Conservation (phyloP, 1,140 invertebrate species). For the Zaprionus vittiger region DNA sequence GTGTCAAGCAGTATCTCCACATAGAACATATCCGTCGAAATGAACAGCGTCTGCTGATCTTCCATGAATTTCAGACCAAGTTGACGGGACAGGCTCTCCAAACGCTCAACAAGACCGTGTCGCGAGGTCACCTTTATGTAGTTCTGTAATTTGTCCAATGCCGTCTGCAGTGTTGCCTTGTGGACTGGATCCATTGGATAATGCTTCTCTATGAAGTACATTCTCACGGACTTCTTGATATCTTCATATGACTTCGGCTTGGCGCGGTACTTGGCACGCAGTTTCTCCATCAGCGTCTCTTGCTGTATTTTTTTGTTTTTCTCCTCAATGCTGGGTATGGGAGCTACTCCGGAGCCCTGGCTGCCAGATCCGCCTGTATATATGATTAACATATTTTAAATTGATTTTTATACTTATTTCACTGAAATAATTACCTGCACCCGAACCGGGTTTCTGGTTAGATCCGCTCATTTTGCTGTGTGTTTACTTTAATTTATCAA, state of each 20-base stretch:
- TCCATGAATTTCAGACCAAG: conserved; percentile 87
- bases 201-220: conserved; percentile 93
- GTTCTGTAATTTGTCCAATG: conserved; percentile 95
- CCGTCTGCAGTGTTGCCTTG: conserved; percentile 93
- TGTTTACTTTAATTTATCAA: background rate
- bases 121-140: conserved; percentile 96
- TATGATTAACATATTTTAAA: background rate
- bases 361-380: background rate
- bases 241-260: conserved; percentile 92
- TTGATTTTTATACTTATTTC: background rate
- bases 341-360: background rate
- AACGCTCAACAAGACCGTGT: conserved; percentile 95
- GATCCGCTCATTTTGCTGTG: conserved; percentile 11
- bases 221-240: conserved; percentile 92
- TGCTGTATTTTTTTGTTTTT: conserved; percentile 72
- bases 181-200: conserved; percentile 94
- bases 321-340: conserved; percentile 61
- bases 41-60: conserved; percentile 88
- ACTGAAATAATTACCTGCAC: conserved; percentile 12
- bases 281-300: conserved; percentile 69
- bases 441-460: background rate
- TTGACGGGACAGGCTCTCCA: conserved; percentile 95
- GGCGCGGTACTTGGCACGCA: conserved; percentile 61
- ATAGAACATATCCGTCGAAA: conserved; percentile 98
- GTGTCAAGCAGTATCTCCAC: conserved; percentile 94